These are phyloP conservation scores for Leptura quadrifasciata DNA, from an alignment of 2,888 invertebrate species.

Conservation along the genomic window DNA sequence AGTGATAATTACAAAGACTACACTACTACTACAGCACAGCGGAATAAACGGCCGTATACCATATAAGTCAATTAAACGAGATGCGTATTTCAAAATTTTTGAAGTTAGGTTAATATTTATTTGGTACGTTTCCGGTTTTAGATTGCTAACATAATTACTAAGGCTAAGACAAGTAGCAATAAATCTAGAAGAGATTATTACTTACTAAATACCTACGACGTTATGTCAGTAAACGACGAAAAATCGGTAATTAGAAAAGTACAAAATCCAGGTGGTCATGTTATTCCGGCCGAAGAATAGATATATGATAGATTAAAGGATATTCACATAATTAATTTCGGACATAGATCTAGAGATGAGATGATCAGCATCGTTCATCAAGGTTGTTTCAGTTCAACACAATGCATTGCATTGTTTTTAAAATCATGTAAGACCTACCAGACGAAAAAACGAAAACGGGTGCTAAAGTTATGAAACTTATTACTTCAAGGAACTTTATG, in stretches of 20 bases:
- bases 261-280: background rate
- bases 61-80: no score
- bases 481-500: conserved; percentile 24
- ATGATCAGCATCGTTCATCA: conserved; percentile 9
- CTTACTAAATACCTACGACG: background rate
- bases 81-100: no score
- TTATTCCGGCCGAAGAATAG: background rate
- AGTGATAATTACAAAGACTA: no score
- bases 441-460: background rate
- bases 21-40: no score
- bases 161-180: no score
- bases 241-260: conserved; percentile 1
- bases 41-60: no score
- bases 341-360: no score
- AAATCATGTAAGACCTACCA: conserved; percentile 23
- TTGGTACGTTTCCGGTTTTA: no score
- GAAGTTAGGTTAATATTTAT: no score
- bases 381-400: conserved; percentile 22
- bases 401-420: conserved; percentile 29
- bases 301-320: background rate
- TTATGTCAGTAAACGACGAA: background rate
- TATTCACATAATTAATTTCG: no score
- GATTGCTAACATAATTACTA: no score
- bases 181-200: no score
- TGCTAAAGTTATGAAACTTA: conserved; percentile 14